Conservation (phyloP, 2,113 vertebrate genomes). For the Nipponia nippon region DNA sequence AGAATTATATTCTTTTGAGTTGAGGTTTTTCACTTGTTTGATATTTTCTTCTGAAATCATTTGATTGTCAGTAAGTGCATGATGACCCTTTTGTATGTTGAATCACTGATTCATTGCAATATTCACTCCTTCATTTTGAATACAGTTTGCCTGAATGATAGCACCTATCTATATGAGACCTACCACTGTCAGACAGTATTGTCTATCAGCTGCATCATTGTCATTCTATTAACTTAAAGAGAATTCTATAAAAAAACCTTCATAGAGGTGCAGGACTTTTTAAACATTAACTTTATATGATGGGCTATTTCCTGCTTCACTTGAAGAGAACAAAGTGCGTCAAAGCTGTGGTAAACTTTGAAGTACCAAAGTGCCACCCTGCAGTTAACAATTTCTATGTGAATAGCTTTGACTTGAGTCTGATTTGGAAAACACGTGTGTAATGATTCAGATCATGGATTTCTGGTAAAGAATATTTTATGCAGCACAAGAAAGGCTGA, state of each 20-base stretch:
- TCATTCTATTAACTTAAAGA: background rate
- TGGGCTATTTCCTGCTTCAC: background rate
- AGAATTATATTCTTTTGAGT: background rate
- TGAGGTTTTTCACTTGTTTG: background rate
- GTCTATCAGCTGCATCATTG: background rate
- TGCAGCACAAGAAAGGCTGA: background rate
- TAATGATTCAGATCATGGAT: background rate
- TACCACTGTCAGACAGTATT: background rate
- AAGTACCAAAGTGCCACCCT: background rate
- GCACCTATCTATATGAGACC: background rate
- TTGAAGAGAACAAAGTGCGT: background rate
- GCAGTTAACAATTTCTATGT: background rate
- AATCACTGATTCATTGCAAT: background rate
- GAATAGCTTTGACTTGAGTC: background rate
- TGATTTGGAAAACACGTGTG: background rate
- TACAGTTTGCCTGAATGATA: background rate
- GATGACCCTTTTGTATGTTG: background rate
- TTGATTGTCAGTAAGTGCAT: background rate
- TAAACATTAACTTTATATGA: background rate
- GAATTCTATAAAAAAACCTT: background rate
- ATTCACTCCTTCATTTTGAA: background rate
- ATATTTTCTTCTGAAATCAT: background rate
- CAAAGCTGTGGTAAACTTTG: background rate
- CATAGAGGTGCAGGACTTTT: background rate
- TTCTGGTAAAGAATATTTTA: background rate